These are phyloP conservation scores for Amaurobius ferox DNA, from an alignment of 2,888 invertebrate genomes.

Conservation along the genomic window DNA sequence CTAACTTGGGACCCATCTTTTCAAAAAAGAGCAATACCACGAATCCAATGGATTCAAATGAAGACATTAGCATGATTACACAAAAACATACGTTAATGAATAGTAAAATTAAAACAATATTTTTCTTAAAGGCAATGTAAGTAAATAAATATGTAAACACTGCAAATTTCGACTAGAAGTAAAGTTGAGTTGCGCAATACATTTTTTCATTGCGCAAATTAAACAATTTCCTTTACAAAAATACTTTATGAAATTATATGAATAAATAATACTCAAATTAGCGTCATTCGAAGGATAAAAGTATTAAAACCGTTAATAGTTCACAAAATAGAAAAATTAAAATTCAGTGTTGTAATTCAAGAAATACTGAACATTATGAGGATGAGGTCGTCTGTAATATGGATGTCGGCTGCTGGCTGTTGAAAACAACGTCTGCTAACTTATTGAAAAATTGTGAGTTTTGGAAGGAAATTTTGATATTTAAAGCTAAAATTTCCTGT, in stretches of 20 bases:
- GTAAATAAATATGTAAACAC: constrained; percentile 66
- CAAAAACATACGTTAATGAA: background rate
- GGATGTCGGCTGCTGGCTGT: constrained; percentile 71
- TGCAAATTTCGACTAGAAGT: constrained; percentile 37
- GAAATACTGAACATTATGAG: constrained; percentile 22
- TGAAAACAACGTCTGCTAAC: constrained; percentile 70
- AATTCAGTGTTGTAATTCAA: background rate
- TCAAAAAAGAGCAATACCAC: background rate
- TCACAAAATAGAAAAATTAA: background rate
- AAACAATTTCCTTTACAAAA: too few species aligned
- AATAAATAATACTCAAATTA: too few species aligned
- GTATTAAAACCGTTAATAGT: too few species aligned
- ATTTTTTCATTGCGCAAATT: background rate
- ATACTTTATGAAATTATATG: too few species aligned
- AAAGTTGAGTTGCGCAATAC: constrained; percentile 48
- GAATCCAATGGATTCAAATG: background rate
- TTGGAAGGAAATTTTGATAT: background rate
- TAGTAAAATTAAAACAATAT: background rate
- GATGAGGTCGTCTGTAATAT: constrained; percentile 65
- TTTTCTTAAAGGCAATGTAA: constrained; percentile 30
- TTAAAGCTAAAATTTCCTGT: background rate
- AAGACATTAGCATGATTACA: background rate
- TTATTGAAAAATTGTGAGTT: constrained; percentile 71
- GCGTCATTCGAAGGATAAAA: too few species aligned
- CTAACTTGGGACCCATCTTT: background rate